Base-by-base conservation (phyloP, 2,888 invertebrate species). In the Chrysolina americana region DNA sequence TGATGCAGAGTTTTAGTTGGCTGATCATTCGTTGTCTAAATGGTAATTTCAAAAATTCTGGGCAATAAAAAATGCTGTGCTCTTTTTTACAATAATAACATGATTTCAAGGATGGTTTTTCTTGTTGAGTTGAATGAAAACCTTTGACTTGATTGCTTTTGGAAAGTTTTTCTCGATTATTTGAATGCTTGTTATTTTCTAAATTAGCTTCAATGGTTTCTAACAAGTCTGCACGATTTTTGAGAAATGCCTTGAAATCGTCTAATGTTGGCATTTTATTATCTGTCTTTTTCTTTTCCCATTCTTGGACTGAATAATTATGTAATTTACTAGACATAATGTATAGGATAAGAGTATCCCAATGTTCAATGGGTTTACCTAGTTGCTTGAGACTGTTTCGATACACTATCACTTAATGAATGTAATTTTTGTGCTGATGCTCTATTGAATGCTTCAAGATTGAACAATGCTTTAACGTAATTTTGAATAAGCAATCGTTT, bases 401-500 rank as follows among this genome's bases (percentile, higher is more conserved):
- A 44, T 15, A 75, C 28, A 6, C 44, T 63, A 28, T 75, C 75
- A 17, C 63, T 68, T 6, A 74, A n/a, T 65, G 41, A 50, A 11
- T 71, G n/a, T 8, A 75, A n/a, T 2, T n/a, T 15, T 28, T 19
- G 17, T 63, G 65, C 53, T 15, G 77, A 75, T 59, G 70, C 56
- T 23, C n/a, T 65, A 1, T 17, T 21, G 13, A 65, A 53, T 1
- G 21, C 15, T 62, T 77, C 65, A 1, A 75, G 9, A 53, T 70
- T 50, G 21, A 77, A 75, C 21, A 76, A 41, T 1, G 69, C 59
- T 41, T 73, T 75, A 3, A 75, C 63, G 56, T 76, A 76, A 65
- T 73, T 73, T 44, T 76, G 76, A 66, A 78, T 44, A 10, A 78
- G 56, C 41, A 75, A 59, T 15, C 72, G 36, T 64, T 63, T 48